Evolutionary conservation across 2,888 invertebrate species (phyloP), one percentile per base, ranked within the genome.

Genomic region (Drosophila neonasuta): DNA sequence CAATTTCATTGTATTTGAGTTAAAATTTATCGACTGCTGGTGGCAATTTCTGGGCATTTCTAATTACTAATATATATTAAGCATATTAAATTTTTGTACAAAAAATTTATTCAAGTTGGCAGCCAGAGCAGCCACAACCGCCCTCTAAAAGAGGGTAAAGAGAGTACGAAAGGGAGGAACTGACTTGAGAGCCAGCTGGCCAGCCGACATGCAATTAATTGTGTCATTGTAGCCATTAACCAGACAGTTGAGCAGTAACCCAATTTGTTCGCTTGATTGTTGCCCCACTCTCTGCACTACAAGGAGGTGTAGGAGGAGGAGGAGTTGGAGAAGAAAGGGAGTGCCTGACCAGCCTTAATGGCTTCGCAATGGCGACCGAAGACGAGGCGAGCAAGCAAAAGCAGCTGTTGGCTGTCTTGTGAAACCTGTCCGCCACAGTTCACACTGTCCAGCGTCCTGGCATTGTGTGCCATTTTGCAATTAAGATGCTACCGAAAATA

Each of bases 181-280:
- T 45, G 49, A 50, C 59, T 58, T 63, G 45, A 11, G 63, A 71
- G 60, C 42, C 76, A 82, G 79, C 79, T 71, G 75, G 56, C 55
- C 51, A 56, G 20, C 73, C 73, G 71, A 76, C 81, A 77, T 81
- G 81, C 87, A 84, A 81, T 81, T 81, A 81, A 81, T 81, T 86
- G 85, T 81, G 81, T 86, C 81, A 81, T 81, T 81, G 82, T 86
- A 81, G 80, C 85, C 87, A 84, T 81, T 81, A 81, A 81, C 85
- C 81, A 84, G 81, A 86, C 81, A 81, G 87, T 81, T 84, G 87
- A 81, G 87, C 87, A 86, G 82, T 81, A 81, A 81, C 81, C 87
- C 87, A 81, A 84, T 81, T 81, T 81, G 87, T 69, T 79, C 77
- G 85, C 85, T 66, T 86, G 82, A 86, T 84, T 84, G 81, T 75